Evolutionary conservation across 2,797 vertebrate genomes (phyloP), one percentile per base, ranked within the genome.

Genomic region (Molossus alvarezi): DNA sequence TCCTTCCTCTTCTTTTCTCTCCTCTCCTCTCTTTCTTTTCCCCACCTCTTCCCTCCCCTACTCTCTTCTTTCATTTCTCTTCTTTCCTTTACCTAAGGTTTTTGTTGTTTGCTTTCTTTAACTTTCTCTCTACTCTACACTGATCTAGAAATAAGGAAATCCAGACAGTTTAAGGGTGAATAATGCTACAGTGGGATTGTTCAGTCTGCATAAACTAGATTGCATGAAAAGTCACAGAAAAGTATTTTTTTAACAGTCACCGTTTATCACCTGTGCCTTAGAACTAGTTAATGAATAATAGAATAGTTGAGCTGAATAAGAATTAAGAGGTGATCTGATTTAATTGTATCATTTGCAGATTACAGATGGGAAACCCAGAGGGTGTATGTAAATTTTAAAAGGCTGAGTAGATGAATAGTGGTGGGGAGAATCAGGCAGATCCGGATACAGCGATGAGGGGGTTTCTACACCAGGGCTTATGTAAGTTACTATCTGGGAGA

Each of bases 371-470:
- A 81, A 81, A 41, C 2, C 21, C 7, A 60, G 10, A 11, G 25
- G 12, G 4, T 85, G 57, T 64, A 15, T 9, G 1, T 57, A 58
- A 91, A 72, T 72, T 33, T 65, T 15, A 4, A 14, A 23, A 81
- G 25, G 2, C 9, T 45, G 21, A 95, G 10, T 41, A 72, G 15
- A 15, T 81, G 17, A 41, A 5, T 12, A 20, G 3, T 33, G 9
- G 33, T 33, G 13, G 5, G 29, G 13, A 15, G 53, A 3, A 55
- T 1, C 3, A 9, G 37, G 17, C 1, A 6, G 5, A 11, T 60
- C 18, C 0, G 11, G 18, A 18, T 17, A 37, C 1, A 12, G 14
- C 14, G 9, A 45, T 0, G 0, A 13, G 29, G 0, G 33, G 51
- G 14, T 33, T 90, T 10, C 9, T 25, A 37, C 1, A 15, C 5